These are phyloP conservation scores for Lampris megalopsis DNA, from an alignment of 2,113 vertebrate species.

Conservation along the genomic window DNA sequence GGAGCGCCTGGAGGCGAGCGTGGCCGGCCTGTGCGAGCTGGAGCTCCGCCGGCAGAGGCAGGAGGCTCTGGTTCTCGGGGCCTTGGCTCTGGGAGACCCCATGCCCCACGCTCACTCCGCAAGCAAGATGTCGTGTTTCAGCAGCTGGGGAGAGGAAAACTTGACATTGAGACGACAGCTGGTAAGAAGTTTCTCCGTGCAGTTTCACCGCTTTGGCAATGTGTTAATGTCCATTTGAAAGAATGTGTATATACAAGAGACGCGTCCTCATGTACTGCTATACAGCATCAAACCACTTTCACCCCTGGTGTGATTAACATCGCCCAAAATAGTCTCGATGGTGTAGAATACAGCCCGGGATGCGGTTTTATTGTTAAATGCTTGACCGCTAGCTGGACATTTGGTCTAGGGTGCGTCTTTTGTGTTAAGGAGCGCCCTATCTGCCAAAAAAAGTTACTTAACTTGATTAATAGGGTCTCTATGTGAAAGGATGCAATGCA, in stretches of 20 bases:
- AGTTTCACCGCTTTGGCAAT: neutral
- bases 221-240: slow-evolving; percentile 12
- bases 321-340: slow-evolving; percentile 15
- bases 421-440: slow-evolving; percentile 57
- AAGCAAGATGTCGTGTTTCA: slow-evolving; percentile 69
- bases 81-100: slow-evolving; percentile 75
- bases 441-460: slow-evolving; percentile 68
- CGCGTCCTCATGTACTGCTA: slow-evolving; percentile 8
- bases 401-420: slow-evolving; percentile 49
- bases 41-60: slow-evolving; percentile 82
- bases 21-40: slow-evolving; percentile 82
- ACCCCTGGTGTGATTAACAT: neutral
- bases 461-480: slow-evolving; percentile 71
- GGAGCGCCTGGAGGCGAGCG: slow-evolving; percentile 81
- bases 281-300: slow-evolving; percentile 1
- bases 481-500: slow-evolving; percentile 55
- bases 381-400: slow-evolving; percentile 62
- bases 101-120: slow-evolving; percentile 51
- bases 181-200: slow-evolving; percentile 70
- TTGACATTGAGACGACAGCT: slow-evolving; percentile 82
- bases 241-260: slow-evolving; percentile 22
- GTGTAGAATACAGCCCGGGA: slow-evolving; percentile 5
- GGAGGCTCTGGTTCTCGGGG: slow-evolving; percentile 81
- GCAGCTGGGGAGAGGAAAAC: slow-evolving; percentile 80
- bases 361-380: slow-evolving; percentile 27